These are phyloP conservation scores for Thaumatotibia leucotreta DNA, from an alignment of 1,140 invertebrate genomes.

Conservation along the genomic window DNA sequence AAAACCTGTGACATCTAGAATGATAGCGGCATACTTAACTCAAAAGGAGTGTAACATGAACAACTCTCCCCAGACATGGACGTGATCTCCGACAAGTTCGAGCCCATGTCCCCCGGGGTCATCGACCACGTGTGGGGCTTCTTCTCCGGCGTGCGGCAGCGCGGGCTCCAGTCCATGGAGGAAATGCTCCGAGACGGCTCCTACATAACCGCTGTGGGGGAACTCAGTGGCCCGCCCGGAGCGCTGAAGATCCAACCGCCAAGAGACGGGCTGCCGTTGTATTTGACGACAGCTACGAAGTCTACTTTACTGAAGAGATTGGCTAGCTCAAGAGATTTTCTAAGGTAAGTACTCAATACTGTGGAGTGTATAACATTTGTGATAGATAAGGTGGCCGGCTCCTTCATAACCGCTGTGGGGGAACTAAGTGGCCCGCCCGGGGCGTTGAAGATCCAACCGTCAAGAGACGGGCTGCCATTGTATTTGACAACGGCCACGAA, in stretches of 20 bases:
- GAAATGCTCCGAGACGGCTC: constrained; percentile 86
- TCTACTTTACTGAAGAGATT: constrained; percentile 82
- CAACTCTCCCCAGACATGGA: constrained; percentile 80
- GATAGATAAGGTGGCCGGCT: too few relatives aligned
- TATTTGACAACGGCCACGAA: constrained; percentile 85
- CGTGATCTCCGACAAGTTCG: constrained; percentile 85
- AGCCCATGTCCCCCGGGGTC: constrained; percentile 82
- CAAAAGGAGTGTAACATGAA: too few relatives aligned
- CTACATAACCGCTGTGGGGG: constrained; percentile 86
- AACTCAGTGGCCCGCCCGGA: constrained; percentile 78
- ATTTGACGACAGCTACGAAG: constrained; percentile 83
- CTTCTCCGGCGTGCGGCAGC: constrained; percentile 84
- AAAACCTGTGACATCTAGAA: too few relatives aligned
- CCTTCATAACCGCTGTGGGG: constrained; percentile 86
- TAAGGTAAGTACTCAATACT: too few relatives aligned
- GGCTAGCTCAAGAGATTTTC: constrained; percentile 80
- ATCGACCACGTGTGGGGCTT: constrained; percentile 89
- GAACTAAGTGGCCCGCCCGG: constrained; percentile 79
- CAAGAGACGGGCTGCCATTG: constrained; percentile 81
- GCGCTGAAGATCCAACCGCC: constrained; percentile 82
- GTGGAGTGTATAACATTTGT: too few relatives aligned
- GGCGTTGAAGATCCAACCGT: constrained; percentile 81
- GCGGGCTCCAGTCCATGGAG: constrained; percentile 87
- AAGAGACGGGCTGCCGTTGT: constrained; percentile 81
- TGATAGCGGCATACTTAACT: too few relatives aligned